These are phyloP conservation scores for Neosilurus mollespiculum DNA, from an alignment of 2,797 vertebrate species.

Conservation along the genomic window DNA sequence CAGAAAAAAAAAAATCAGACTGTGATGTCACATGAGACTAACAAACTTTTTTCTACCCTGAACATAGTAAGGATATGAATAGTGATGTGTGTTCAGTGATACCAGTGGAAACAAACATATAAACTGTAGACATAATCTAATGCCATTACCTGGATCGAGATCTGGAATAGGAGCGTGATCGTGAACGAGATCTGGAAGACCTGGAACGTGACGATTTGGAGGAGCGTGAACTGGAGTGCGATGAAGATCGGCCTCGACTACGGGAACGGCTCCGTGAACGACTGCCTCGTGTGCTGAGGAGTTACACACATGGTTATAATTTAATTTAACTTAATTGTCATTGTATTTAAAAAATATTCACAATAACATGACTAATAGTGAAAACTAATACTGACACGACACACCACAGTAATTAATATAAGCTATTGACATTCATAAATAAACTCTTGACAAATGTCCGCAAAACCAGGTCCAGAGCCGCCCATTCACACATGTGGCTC, in stretches of 20 bases:
- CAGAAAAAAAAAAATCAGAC: neutral
- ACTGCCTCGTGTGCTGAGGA: conserved; percentile 65
- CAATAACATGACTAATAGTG: neutral
- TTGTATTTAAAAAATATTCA: neutral
- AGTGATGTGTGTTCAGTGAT: neutral
- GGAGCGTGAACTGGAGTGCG: conserved; percentile 88
- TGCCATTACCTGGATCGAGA: conserved; percentile 85
- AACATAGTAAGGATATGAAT: neutral
- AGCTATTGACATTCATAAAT: no score
- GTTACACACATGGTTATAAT: neutral
- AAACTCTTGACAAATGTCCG: no score
- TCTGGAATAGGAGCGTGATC: conserved; percentile 85
- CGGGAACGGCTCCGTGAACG: conserved; percentile 86
- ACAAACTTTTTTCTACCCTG: neutral
- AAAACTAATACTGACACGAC: neutral
- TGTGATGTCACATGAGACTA: neutral
- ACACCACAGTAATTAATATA: no score
- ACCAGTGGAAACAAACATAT: neutral
- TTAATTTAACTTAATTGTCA: neutral
- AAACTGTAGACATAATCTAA: neutral
- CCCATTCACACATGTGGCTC: no score
- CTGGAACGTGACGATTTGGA: conserved; percentile 93
- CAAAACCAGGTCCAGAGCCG: no score
- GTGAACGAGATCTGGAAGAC: conserved; percentile 82
- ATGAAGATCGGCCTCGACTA: conserved; percentile 88